Evolutionary conservation across 1,140 invertebrate genomes (phyloP), one percentile per base, ranked within the genome.

Genomic region (Paraescarpia echinospica): DNA sequence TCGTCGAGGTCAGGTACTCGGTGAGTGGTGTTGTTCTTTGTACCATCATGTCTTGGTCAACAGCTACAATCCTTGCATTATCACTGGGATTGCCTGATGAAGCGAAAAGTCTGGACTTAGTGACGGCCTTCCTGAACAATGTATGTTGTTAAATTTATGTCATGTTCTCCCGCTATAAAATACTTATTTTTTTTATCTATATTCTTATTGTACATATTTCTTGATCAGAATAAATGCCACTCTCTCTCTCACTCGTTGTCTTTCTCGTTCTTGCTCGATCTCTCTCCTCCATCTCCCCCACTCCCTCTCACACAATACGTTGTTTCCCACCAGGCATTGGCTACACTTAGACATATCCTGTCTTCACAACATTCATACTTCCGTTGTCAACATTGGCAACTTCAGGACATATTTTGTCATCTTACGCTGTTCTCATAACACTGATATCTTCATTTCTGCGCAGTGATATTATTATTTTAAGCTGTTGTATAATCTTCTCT

Each of bases 1-100:
- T 96, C 2, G 94, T 95, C 12, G 94, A 94, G 90, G 95, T 96
- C 89, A 95, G 94, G 93, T 95, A 96, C 89, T 94, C 94, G 93
- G 95, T 96, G 93, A 94, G 95, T 95, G 77, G 33, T 89, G 22
- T 89, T 34, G 35, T 34, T 31, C 4, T 35, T 93, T 12, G 89
- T 90, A 89, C 22, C 59, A 27, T 77, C 4, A 31, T 77, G 59
- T 77, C 0, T 88, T 35, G 93, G 93, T 59, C 92, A 90, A n/a
- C 91, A 77, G 14, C 89, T 4, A 33, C 33, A n/a, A n/a, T n/a
- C n/a, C n/a, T n/a, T n/a, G n/a, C n/a, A 34, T 33, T 90, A 33
- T 14, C 89, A 34, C 89, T n/a, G n/a, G n/a, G n/a, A n/a, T n/a
- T n/a, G n/a, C n/a, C n/a, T n/a, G n/a, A n/a, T n/a, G n/a, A n/a